These are phyloP conservation scores for Mya arenaria DNA, from an alignment of 1,140 invertebrate genomes.

Conservation along the genomic window DNA sequence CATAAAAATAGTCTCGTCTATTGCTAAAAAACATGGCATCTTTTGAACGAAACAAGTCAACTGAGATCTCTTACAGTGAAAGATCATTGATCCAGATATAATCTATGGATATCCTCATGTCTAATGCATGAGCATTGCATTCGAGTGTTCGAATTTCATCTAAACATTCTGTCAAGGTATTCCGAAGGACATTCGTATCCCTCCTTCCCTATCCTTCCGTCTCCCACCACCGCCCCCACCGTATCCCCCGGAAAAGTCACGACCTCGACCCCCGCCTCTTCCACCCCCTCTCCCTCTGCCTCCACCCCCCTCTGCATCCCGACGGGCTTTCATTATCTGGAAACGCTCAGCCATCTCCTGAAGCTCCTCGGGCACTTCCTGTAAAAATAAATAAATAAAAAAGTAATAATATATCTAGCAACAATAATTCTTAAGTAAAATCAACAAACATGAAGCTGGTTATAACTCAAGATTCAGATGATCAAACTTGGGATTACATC, in stretches of 20 bases:
- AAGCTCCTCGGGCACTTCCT: conserved; percentile 63
- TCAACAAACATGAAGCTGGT: too few species aligned
- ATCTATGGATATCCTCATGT: too few species aligned
- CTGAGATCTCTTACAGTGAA: too few species aligned
- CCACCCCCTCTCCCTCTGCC: conserved; percentile 14
- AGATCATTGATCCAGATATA: too few species aligned
- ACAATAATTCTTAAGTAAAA: too few species aligned
- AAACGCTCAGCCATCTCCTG: conserved; percentile 63
- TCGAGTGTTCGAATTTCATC: background rate
- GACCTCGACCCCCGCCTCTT: conserved; percentile 43
- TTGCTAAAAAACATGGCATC: too few species aligned
- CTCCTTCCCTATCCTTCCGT: conserved; percentile 22
- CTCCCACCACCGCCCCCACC: conserved; percentile 46
- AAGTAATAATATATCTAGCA: too few species aligned
- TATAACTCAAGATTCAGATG: too few species aligned
- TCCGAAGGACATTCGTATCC: conserved; percentile 44
- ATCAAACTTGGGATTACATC: too few species aligned
- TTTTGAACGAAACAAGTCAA: too few species aligned
- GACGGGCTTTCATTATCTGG: conserved; percentile 47
- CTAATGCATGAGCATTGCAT: too few species aligned
- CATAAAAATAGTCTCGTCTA: too few species aligned
- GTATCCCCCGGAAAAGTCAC: conserved; percentile 15
- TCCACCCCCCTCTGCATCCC: conserved; percentile 48
- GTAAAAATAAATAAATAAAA: conserved; percentile 7
- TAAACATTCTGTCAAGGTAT: conserved; percentile 29